Evolutionary conservation across 2,113 vertebrate genomes (phyloP).

Genomic region (Neomonachus schauinslandi): DNA sequence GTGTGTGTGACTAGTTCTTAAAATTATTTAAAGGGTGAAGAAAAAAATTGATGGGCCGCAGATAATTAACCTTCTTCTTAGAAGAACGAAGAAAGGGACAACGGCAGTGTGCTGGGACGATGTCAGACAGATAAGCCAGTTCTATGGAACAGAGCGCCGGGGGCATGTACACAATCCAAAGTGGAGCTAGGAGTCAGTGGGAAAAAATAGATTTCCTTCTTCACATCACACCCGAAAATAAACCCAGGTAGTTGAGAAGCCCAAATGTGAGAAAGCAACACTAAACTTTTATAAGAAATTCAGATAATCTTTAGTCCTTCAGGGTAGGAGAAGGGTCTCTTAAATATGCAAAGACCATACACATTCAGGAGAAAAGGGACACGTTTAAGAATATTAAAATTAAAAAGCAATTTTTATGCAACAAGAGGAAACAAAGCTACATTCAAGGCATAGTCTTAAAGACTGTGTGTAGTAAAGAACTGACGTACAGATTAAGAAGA

Average conservation of each 20-base stretch:
- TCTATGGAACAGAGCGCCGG: fast-evolving
- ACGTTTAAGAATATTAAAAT: neutral
- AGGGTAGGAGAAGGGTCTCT: neutral
- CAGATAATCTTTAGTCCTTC: neutral
- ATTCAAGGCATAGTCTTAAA: neutral
- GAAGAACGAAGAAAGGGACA: neutral
- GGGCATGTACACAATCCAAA: neutral
- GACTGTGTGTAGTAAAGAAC: neutral
- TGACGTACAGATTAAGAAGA: neutral
- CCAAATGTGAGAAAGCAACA: neutral
- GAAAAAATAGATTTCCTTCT: neutral
- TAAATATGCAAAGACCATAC: neutral
- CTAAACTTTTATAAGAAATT: neutral
- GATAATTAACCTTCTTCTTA: neutral
- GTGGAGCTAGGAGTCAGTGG: neutral
- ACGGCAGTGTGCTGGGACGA: no score
- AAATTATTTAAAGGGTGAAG: neutral
- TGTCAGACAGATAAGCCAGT: neutral
- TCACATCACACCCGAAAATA: neutral
- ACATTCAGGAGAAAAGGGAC: neutral
- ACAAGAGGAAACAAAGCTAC: neutral
- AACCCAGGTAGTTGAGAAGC: neutral
- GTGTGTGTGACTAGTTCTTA: neutral
- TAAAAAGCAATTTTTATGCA: neutral
- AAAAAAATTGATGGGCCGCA: neutral